A percentile compares a stretch with the other conserved stretches of the same genome.
Conservation (phyloP, 2,113 vertebrate species). For the Argyrosomus japonicus region DNA sequence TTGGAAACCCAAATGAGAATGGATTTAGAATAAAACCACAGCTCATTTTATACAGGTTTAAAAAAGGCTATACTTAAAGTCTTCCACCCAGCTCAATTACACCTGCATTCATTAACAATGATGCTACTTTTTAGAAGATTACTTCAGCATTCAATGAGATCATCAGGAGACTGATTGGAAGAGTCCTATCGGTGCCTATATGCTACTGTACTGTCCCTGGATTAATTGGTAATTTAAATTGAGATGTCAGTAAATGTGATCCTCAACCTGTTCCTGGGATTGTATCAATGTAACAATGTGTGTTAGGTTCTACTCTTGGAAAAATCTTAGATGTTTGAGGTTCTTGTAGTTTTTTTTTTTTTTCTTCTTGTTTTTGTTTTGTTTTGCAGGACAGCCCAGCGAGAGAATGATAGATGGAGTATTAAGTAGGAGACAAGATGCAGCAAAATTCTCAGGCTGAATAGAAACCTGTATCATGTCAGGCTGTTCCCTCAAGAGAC, state of each 20-base stretch:
- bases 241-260: not conserved
- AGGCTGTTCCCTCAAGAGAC: not conserved
- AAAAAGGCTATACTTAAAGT: not conserved
- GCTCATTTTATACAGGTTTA: not conserved
- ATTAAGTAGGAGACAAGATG: not conserved
- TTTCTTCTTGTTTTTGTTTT: too few species aligned
- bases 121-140: not conserved
- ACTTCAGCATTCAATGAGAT: not conserved
- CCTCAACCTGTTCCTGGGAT: not conserved
- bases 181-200: not conserved
- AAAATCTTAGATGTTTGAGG: not conserved
- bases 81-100: not conserved
- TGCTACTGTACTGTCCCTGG: not conserved
- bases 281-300: not conserved
- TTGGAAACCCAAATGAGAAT: not conserved
- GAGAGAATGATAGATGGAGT: not conserved
- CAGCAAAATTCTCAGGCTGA: constrained; percentile 1
- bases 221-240: not conserved
- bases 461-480: not conserved
- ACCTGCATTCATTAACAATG: not conserved
- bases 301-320: not conserved
- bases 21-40: not conserved
- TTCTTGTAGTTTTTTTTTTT: too few species aligned
- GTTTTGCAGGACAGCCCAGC: not conserved
- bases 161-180: not conserved